These are phyloP conservation scores for Florisuga fusca DNA, from an alignment of 2,797 vertebrate species.

Conservation along the genomic window DNA sequence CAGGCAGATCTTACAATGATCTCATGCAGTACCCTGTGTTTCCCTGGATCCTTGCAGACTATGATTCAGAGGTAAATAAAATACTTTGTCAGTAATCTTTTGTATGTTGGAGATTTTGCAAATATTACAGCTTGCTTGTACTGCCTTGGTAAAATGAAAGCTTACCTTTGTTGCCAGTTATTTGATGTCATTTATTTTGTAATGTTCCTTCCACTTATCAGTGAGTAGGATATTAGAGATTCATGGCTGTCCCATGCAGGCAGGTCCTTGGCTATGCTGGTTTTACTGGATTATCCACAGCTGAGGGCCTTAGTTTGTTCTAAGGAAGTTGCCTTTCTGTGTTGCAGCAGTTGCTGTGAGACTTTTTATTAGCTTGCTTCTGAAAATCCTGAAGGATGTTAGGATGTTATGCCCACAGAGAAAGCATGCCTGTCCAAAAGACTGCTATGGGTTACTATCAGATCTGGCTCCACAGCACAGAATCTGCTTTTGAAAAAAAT, in stretches of 20 bases:
- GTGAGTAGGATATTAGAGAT: not conserved
- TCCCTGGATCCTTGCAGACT: slow-evolving; percentile 98
- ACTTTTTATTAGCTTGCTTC: not conserved
- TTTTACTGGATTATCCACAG: not conserved
- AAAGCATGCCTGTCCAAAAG: not conserved
- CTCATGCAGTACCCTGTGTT: slow-evolving; percentile 99
- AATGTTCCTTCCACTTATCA: not conserved
- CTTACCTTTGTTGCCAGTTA: not conserved
- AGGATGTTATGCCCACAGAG: not conserved
- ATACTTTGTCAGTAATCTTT: not conserved
- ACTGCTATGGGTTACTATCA: not conserved
- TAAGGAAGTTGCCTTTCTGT: not conserved
- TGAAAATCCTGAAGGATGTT: not conserved
- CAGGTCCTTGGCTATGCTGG: not conserved
- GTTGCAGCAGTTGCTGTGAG: not conserved
- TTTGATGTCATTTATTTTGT: not conserved
- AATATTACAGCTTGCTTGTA: not conserved
- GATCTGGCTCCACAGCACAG: not conserved
- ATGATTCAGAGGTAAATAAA: slow-evolving; percentile 89
- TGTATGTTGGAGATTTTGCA: not conserved
- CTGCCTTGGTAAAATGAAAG: not conserved
- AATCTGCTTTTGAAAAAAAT: not conserved
- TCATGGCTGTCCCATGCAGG: not conserved
- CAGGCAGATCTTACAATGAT: slow-evolving; percentile 97
- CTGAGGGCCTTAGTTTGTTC: not conserved